Evolutionary conservation across 1,140 invertebrate genomes (phyloP).

Genomic region (Bombus turneri): DNA sequence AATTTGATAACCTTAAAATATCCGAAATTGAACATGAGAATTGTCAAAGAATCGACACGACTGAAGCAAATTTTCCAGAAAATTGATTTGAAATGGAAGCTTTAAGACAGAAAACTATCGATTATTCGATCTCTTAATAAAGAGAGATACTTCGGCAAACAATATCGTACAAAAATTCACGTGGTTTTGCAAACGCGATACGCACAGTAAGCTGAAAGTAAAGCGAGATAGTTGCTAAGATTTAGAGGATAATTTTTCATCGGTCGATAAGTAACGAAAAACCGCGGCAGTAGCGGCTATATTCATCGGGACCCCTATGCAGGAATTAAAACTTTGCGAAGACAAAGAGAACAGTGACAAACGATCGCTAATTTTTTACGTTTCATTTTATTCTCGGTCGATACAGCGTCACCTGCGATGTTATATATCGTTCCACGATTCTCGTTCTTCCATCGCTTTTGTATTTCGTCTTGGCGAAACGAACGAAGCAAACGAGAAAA

Average conservation of each 20-base stretch:
- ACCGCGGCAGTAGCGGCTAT: neutral
- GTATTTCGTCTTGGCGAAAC: no score
- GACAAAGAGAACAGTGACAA: constrained; percentile 11
- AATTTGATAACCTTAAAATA: no score
- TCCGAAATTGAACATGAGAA: no score
- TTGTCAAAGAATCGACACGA: no score
- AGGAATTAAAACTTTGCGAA: constrained; percentile 18
- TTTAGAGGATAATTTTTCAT: constrained; percentile 16
- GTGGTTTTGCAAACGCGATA: neutral
- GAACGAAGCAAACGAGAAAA: neutral
- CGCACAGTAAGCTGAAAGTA: neutral
- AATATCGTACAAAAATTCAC: neutral
- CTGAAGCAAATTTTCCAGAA: no score
- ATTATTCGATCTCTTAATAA: neutral
- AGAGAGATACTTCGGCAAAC: neutral
- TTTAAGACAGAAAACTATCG: neutral
- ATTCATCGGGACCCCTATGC: neutral
- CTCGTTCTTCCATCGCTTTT: neutral
- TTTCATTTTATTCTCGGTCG: neutral
- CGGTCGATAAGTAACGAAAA: neutral
- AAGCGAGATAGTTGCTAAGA: neutral
- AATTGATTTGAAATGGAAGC: no score
- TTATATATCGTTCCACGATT: neutral
- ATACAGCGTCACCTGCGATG: neutral
- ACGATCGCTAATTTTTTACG: constrained; percentile 1